phyloP scores from a whole-genome alignment of 2,888 invertebrate genomes.

The Herminia tarsipennalis region DNA sequence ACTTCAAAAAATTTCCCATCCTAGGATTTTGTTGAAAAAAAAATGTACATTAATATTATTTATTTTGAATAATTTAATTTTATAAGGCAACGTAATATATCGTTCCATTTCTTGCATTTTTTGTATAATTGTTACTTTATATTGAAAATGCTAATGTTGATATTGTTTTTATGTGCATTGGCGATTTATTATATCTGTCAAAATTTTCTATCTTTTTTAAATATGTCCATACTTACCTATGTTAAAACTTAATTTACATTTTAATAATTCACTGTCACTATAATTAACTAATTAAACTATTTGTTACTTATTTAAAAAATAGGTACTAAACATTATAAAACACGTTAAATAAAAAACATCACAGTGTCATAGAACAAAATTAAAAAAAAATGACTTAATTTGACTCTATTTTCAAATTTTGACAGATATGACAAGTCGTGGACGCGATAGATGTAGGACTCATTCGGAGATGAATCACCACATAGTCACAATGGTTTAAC shows the following conservation, averaged over 20 bases:
- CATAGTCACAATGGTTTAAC: conserved; percentile 82
- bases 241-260: no score
- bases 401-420: no score
- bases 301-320: no score
- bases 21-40: conserved; percentile 77
- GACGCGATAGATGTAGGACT: conserved; percentile 45
- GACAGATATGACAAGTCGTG: conserved; percentile 47
- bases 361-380: no score
- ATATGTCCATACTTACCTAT: not conserved
- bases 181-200: conserved; percentile 35
- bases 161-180: conserved; percentile 60
- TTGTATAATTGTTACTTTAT: conserved; percentile 81
- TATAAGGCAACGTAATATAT: conserved; percentile 62
- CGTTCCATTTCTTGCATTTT: conserved; percentile 83
- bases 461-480: conserved; percentile 60
- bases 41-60: conserved; percentile 71
- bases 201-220: not conserved
- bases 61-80: conserved; percentile 68
- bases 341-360: no score
- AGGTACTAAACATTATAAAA: no score
- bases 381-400: no score
- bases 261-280: not conserved
- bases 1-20: conserved; percentile 56
- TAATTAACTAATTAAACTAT: not conserved
- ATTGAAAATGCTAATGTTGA: conserved; percentile 74